Percentiles rank a stretch among this genome's conserved stretches.
Conservation (phyloP, 2,113 vertebrate genomes). For the Triplophysa siluroides region DNA sequence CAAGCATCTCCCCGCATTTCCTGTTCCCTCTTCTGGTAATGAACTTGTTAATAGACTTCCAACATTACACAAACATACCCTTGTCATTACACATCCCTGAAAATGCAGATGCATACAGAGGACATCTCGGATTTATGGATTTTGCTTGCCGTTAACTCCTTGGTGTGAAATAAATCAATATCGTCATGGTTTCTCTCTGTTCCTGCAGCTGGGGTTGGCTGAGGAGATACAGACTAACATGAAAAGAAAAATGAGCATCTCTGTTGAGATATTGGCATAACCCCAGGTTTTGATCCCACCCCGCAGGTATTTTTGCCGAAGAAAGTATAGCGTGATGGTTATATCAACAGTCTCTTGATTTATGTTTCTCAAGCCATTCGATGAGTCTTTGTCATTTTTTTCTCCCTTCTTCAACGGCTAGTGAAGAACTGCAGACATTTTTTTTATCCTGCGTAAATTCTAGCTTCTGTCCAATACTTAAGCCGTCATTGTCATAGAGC, state of each 20-base stretch:
- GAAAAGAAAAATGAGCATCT: neutral
- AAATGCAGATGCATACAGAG: slow-evolving; percentile 2
- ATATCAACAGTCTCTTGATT: neutral
- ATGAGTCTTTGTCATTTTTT: neutral
- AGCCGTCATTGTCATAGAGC: slow-evolving; percentile 7
- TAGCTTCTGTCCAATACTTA: neutral
- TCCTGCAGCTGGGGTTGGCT: neutral
- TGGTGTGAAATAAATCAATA: slow-evolving; percentile 13
- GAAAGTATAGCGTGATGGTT: neutral
- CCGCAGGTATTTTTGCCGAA: neutral
- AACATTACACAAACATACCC: slow-evolving; percentile 18
- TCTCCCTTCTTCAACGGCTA: neutral
- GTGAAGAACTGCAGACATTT: neutral
- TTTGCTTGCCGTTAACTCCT: neutral
- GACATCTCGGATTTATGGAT: slow-evolving; percentile 12
- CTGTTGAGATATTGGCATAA: neutral
- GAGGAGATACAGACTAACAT: neutral
- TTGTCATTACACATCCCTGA: slow-evolving; percentile 13
- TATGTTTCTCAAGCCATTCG: neutral
- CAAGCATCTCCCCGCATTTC: slow-evolving; percentile 62
- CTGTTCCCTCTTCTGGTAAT: slow-evolving; percentile 55
- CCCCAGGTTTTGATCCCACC: slow-evolving; percentile 14
- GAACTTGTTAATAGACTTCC: slow-evolving; percentile 47
- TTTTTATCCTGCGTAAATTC: neutral
- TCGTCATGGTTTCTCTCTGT: neutral